phyloP scores from a whole-genome alignment of 1,140 invertebrate species.

The Caenorhabditis brenneri region DNA sequence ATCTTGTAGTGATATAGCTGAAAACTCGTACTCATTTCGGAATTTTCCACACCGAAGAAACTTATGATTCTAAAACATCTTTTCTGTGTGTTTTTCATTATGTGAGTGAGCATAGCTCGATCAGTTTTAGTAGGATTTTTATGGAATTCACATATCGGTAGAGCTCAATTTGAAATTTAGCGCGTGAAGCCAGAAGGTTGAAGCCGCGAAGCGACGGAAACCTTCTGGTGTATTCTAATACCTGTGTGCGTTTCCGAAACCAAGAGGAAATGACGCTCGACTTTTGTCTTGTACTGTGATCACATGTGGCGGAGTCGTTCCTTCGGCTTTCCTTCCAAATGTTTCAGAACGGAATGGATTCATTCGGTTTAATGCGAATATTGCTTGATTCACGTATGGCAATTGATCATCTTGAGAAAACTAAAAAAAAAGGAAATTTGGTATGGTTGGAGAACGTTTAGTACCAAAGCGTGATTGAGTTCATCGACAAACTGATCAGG shows the following conservation, averaged over 20 bases:
- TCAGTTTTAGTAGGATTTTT: too few species aligned
- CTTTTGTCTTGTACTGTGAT: slow-evolving; percentile 72
- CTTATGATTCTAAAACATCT: too few species aligned
- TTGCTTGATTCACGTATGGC: slow-evolving; percentile 63
- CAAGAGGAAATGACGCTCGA: slow-evolving; percentile 87
- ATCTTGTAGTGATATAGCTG: slow-evolving; percentile 79
- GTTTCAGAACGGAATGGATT: slow-evolving; percentile 13
- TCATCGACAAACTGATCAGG: slow-evolving; percentile 85
- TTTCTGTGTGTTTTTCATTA: too few species aligned
- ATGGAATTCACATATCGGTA: too few species aligned
- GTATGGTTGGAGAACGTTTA: background rate
- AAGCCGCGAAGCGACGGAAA: too few species aligned
- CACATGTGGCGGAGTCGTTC: slow-evolving; percentile 29
- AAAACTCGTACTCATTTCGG: background rate
- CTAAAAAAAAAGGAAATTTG: too few species aligned
- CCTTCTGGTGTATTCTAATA: too few species aligned
- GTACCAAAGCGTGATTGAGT: slow-evolving; percentile 83
- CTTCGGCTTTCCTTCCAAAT: background rate
- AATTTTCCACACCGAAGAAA: too few species aligned
- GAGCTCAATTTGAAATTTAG: too few species aligned
- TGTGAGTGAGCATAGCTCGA: too few species aligned
- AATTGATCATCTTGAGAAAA: slow-evolving; percentile 77
- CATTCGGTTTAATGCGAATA: slow-evolving; percentile 57
- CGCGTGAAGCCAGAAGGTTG: too few species aligned
- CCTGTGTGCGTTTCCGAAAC: slow-evolving; percentile 84